Percentiles rank a stretch among this genome's conserved stretches.
phyloP scores from a whole-genome alignment of 2,888 invertebrate genomes.

The Cheilosia vulpina region DNA sequence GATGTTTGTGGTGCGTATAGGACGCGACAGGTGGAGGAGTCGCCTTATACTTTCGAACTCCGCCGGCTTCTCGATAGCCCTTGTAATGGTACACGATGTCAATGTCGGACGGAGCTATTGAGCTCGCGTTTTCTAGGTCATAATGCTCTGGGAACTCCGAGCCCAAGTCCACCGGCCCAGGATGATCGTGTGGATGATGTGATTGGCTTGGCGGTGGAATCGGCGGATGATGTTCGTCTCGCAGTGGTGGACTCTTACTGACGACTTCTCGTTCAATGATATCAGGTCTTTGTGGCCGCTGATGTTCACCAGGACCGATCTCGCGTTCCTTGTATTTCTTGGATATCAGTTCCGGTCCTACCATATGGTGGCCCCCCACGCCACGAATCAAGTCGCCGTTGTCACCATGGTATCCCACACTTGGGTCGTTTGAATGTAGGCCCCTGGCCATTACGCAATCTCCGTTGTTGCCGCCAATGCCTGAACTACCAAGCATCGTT shows the following conservation, averaged over 20 bases:
- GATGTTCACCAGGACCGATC: slow-evolving; percentile 88
- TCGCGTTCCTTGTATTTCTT: slow-evolving; percentile 96
- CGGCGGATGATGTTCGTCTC: slow-evolving; percentile 92
- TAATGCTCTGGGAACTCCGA: slow-evolving; percentile 95
- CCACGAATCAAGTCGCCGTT: slow-evolving; percentile 90
- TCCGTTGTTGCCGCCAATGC: slow-evolving; percentile 87
- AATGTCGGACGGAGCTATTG: slow-evolving; percentile 98
- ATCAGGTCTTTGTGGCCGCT: slow-evolving; percentile 94
- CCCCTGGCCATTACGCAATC: slow-evolving; percentile 89
- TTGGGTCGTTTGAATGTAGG: slow-evolving; percentile 88
- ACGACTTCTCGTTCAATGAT: slow-evolving; percentile 96
- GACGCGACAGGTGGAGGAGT: slow-evolving; percentile 92
- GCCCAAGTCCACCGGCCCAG: slow-evolving; percentile 89
- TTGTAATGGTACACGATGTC: slow-evolving; percentile 98
- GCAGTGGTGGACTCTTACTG: slow-evolving; percentile 91
- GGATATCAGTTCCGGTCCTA: slow-evolving; percentile 93
- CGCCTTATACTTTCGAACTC: slow-evolving; percentile 93
- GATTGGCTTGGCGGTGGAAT: slow-evolving; percentile 89
- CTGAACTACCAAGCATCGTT: slow-evolving; percentile 88
- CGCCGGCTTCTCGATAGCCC: slow-evolving; percentile 93
- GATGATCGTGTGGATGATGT: slow-evolving; percentile 90
- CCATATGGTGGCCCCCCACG: slow-evolving; percentile 90
- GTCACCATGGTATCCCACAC: slow-evolving; percentile 89
- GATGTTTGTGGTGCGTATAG: slow-evolving; percentile 91
- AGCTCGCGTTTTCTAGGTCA: slow-evolving; percentile 98